Evolutionary conservation across 2,113 vertebrate species (phyloP), one percentile per base, ranked within the genome.

Genomic region (Xenopus laevis): DNA sequence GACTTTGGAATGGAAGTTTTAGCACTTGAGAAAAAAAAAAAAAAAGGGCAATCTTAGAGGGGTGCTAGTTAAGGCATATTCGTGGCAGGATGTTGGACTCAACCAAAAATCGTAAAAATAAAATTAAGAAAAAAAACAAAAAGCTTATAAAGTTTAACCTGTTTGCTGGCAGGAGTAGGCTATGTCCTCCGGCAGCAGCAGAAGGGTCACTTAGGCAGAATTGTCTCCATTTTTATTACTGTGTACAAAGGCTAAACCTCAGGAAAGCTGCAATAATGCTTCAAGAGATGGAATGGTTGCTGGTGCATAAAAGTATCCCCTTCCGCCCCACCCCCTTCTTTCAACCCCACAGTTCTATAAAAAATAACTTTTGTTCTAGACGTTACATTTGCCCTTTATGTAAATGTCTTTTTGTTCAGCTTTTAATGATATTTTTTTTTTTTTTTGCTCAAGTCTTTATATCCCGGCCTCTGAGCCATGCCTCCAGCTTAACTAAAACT

Each of bases 1-100:
- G 6, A 91, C 90, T 95, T 94, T 96, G 97, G 97, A 98, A 98
- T 98, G 94, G 93, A 95, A 92, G 84, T 91, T 89, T 84, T 88
- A 80, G 82, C 82, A 87, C 82, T 84, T 92, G 91, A 90, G 88
- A 82, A 85, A 90, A 83, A 87, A 71, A 86, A 79, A 89, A 85
- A 86, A 87, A 33, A 6, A 6, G 30, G 85, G 78, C 74, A 81
- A 89, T 83, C 84, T 84, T 71, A 83, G 71, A 79, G 81, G 77
- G 81, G 78, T 72, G 73, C 74, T 72, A 63, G 84, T 87, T 86
- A 94, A 98, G 96, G 95, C 95, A 98, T 95, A 93, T 97, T 98
- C 96, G 93, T 93, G 95, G 95, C 91, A 93, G 91, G 91, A 92
- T 90, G 90, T 79, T 91, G 90, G 89, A 89, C 85, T 92, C 90